phyloP scores from a whole-genome alignment of 2,888 invertebrate species.

The Dolichomitus sp. region DNA sequence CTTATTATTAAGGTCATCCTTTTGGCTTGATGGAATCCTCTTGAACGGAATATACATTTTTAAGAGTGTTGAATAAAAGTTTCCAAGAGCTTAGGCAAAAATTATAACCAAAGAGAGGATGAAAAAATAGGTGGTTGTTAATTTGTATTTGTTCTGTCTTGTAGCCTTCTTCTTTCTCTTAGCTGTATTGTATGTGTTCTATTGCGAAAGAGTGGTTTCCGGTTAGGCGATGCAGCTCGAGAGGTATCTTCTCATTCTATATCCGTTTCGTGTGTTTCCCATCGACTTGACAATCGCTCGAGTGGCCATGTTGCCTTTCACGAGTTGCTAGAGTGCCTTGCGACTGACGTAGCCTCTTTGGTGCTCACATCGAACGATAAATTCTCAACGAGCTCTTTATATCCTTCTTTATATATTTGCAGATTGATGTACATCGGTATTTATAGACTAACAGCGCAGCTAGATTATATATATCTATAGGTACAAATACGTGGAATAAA shows the following conservation, averaged over 20 bases:
- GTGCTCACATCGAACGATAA: conserved; percentile 4
- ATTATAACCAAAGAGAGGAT: background rate
- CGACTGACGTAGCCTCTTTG: background rate
- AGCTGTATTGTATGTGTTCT: background rate
- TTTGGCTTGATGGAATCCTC: no score
- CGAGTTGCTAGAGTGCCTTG: background rate
- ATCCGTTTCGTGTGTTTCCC: conserved; percentile 5
- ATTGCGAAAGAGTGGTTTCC: conserved; percentile 11
- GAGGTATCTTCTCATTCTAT: background rate
- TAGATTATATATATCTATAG: background rate
- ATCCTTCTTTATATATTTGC: background rate
- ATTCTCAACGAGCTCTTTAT: conserved; percentile 23
- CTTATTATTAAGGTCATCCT: no score
- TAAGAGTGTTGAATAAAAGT: background rate
- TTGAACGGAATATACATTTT: background rate
- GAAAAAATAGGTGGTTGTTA: background rate
- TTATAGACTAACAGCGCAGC: conserved; percentile 10
- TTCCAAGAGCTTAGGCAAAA: background rate
- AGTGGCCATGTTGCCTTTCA: background rate
- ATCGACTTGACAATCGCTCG: conserved; percentile 32
- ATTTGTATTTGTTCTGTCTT: background rate
- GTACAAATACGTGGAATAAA: conserved; percentile 36
- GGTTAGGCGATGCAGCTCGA: conserved; percentile 5
- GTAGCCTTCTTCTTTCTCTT: background rate
- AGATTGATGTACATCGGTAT: conserved; percentile 6